Conservation (phyloP, 2,113 vertebrate species). For the Hyla sarda region DNA sequence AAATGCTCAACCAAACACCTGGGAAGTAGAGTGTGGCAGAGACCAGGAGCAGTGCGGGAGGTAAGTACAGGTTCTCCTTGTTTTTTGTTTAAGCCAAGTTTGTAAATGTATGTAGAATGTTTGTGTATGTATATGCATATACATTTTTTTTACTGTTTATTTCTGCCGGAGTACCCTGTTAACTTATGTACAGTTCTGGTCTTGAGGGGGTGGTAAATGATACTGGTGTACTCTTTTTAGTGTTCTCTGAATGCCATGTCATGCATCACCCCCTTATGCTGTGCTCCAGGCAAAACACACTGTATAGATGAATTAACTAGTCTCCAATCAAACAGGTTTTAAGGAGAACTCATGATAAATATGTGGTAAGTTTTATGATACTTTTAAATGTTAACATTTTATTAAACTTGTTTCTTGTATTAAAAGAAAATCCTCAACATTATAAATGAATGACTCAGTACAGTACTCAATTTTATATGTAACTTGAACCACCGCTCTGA, state of each 20-base stretch:
- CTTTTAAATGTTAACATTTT: background rate
- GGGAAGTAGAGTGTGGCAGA: too few species aligned
- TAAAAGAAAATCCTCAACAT: background rate
- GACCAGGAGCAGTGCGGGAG: too few species aligned
- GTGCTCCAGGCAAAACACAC: background rate
- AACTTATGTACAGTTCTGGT: background rate
- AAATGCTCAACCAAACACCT: too few species aligned
- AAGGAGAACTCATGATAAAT: background rate
- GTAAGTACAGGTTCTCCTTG: too few species aligned
- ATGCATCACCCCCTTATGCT: background rate
- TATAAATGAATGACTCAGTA: background rate
- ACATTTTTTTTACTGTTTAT: too few species aligned
- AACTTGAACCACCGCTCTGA: constrained; percentile 21
- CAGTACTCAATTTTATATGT: background rate
- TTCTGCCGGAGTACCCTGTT: too few species aligned
- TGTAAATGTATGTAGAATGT: too few species aligned
- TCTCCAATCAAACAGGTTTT: background rate
- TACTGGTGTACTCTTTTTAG: background rate
- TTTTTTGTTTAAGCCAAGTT: too few species aligned
- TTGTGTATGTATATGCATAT: too few species aligned
- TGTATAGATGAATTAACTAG: background rate
- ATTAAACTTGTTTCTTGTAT: constrained; percentile 52
- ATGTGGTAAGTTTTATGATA: background rate
- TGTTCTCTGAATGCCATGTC: background rate
- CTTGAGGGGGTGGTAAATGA: background rate